Base-by-base conservation (phyloP, 2,888 invertebrate genomes). In the Drosophila atripex region DNA sequence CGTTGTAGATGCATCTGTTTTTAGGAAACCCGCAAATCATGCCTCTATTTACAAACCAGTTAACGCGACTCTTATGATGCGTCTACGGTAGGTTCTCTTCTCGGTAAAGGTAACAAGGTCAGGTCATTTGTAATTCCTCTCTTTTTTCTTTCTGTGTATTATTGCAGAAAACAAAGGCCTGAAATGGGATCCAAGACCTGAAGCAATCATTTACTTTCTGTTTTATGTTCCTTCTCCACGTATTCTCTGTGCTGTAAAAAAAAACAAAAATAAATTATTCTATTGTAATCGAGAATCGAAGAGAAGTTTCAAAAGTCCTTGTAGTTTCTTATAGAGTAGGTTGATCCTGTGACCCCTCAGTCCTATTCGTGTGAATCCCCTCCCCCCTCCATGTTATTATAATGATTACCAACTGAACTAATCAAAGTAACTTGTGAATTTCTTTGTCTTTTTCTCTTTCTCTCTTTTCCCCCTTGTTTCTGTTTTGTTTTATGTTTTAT, bases 401-500 rank as follows among this genome's bases (percentile, higher is more conserved):
- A 25, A 66, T 65, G 49, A 54, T 53, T 51, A 54, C 56, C 56
- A 46, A 71, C 43, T 55, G 18, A 60, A 69, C 38, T 59, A 74
- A 70, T 58, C 56, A 50, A 71, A 75, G 70, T 73, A 77, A 77
- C 61, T 78, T 75, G 68, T 70, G 68, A 54, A 76, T 72, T 60
- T 66, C 32, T 77, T 45, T 73, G 51, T 71, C 61, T 60, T 71
- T 57, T 57, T 72, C 45, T 72, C 54, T 71, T 50, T 68, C 50
- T 65, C 55, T 52, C 56, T 76, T 14, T 64, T 39, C 71, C 54
- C 64, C 47, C 59, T 18, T 59, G 18, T 43, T 41, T 71, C 58
- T 66, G 52, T 38, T 50, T 32, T 23, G 21, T 23, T 23, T 16
- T 61, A 38, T 12, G 4, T 73, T 52, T 68, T 46, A 55, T 18